Evolutionary conservation across 2,113 vertebrate species (phyloP).

Genomic region (Podarcis muralis): DNA sequence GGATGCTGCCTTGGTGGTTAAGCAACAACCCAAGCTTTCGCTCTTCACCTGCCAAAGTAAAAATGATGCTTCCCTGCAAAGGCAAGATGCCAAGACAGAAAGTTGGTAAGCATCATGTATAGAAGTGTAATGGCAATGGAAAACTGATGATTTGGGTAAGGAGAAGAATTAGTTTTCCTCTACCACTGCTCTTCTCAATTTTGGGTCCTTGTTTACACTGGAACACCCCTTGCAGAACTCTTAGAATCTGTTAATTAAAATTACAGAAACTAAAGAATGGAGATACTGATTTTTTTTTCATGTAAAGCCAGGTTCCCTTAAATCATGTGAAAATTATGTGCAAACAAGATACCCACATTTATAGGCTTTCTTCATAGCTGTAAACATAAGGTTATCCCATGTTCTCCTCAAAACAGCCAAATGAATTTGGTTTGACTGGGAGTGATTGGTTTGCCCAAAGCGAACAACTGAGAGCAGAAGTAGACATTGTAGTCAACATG

Average conservation of each 20-base stretch:
- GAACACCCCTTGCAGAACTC: not conserved
- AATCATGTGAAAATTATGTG: not conserved
- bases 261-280: not conserved
- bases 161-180: not conserved
- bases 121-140: not conserved
- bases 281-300: too few relatives aligned
- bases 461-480: not conserved
- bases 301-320: not conserved
- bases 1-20: conserved; percentile 3
- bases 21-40: not conserved
- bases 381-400: not conserved
- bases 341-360: not conserved
- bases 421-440: not conserved
- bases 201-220: not conserved
- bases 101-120: not conserved
- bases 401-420: not conserved
- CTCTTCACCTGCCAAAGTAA: not conserved
- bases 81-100: not conserved
- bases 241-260: not conserved
- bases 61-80: not conserved
- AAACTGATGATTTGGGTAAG: not conserved
- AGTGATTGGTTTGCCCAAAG: not conserved
- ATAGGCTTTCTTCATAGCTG: not conserved
- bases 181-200: not conserved
- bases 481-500: not conserved